phyloP scores from a whole-genome alignment of 2,888 invertebrate genomes.

The Lochmaea crataegi region DNA sequence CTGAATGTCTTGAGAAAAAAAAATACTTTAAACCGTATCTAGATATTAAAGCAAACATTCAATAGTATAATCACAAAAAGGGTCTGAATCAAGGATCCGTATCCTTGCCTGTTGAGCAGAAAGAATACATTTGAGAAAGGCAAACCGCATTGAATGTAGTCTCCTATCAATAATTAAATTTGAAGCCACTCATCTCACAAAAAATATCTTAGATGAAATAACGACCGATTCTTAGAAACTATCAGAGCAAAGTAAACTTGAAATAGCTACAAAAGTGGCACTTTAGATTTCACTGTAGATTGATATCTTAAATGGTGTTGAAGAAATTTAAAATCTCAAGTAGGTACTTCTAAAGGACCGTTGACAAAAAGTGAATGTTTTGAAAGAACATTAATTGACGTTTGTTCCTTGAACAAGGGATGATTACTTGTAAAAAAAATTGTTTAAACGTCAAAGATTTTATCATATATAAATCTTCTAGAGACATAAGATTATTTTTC shows the following conservation, averaged over 20 bases:
- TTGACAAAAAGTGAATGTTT: conserved; percentile 14
- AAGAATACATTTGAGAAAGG: not conserved
- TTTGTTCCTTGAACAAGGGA: not conserved
- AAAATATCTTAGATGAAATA: conserved; percentile 8
- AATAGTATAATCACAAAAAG: not conserved
- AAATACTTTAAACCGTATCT: not conserved
- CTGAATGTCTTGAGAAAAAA: too few relatives aligned
- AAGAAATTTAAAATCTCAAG: conserved; percentile 48
- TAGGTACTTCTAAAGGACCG: conserved; percentile 53
- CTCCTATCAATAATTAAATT: conserved; percentile 7
- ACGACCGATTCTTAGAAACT: conserved; percentile 47
- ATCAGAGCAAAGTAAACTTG: conserved; percentile 43
- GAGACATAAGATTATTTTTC: too few relatives aligned
- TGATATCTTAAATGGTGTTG: conserved; percentile 56
- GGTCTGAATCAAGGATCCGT: not conserved
- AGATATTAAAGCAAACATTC: too few relatives aligned
- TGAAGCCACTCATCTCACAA: not conserved
- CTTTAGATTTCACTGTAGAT: conserved; percentile 47
- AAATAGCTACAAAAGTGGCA: conserved; percentile 39
- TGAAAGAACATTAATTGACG: not conserved
- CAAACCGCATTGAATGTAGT: not conserved
- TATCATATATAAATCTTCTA: too few relatives aligned
- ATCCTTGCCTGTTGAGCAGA: not conserved
- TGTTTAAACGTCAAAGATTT: not conserved
- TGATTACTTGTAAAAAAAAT: not conserved